A percentile compares a stretch with the other conserved stretches of the same genome.
Evolutionary conservation across 2,888 invertebrate species (phyloP).

Genomic region (Ormia ochracea): DNA sequence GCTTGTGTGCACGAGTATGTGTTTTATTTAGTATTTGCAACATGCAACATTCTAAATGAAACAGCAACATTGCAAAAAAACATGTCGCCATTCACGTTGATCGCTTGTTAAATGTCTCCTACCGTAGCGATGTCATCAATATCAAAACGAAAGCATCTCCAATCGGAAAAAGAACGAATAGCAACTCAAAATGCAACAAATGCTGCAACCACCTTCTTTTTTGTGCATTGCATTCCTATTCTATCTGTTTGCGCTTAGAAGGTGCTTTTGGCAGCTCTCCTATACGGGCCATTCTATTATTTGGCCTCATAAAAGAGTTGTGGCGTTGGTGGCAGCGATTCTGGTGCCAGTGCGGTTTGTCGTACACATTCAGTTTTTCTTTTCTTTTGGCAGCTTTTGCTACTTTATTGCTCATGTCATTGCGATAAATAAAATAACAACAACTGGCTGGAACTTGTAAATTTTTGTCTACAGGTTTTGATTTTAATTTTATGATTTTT

Average conservation of each 20-base stretch:
- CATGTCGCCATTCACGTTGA: constrained; percentile 66
- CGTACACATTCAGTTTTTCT: neutral
- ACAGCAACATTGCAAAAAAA: constrained; percentile 48
- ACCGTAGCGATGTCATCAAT: constrained; percentile 65
- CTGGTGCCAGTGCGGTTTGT: too few relatives aligned
- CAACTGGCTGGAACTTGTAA: constrained; percentile 3
- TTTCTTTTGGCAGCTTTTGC: constrained; percentile 35
- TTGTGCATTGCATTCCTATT: constrained; percentile 17
- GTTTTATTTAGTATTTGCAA: constrained; percentile 51
- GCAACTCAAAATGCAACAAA: constrained; percentile 28
- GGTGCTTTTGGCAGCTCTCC: neutral
- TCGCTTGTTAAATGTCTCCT: constrained; percentile 65
- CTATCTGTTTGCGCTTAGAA: constrained; percentile 7
- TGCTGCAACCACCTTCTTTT: neutral
- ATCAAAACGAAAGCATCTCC: constrained; percentile 64
- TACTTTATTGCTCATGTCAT: constrained; percentile 60
- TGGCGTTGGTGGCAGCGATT: neutral
- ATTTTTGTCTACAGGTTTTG: constrained; percentile 10
- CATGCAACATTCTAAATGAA: constrained; percentile 63
- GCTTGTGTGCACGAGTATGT: neutral
- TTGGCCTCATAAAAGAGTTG: constrained; percentile 10
- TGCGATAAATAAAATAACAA: constrained; percentile 38
- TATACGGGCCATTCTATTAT: constrained; percentile 7
- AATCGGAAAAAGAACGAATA: constrained; percentile 17
- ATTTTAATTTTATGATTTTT: constrained; percentile 46